Evolutionary conservation across 2,113 vertebrate species (phyloP).

Genomic region (Paralichthys olivaceus): DNA sequence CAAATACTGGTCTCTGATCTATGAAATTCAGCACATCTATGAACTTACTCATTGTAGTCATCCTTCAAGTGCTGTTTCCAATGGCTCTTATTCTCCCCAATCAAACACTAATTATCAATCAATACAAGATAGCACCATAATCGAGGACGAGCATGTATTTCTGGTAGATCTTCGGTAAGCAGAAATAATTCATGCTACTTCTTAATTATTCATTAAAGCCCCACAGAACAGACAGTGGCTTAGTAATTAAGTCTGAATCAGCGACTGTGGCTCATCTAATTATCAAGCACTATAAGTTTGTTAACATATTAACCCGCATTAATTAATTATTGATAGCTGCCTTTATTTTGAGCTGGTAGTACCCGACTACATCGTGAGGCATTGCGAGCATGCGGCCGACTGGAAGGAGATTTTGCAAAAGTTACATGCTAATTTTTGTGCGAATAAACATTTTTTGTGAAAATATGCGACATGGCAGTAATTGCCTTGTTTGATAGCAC

Average conservation of each 20-base stretch:
- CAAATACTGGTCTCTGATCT: constrained; percentile 16
- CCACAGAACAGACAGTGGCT: constrained; percentile 73
- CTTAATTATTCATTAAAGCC: constrained; percentile 79
- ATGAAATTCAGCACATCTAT: background rate
- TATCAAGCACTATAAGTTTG: constrained; percentile 78
- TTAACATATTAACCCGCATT: constrained; percentile 79
- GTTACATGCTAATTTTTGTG: constrained; percentile 53
- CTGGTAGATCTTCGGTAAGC: constrained; percentile 65
- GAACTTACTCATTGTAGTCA: background rate
- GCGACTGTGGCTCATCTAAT: constrained; percentile 78
- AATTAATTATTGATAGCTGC: constrained; percentile 77
- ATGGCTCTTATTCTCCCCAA: constrained; percentile 28
- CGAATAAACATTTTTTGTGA: constrained; percentile 53
- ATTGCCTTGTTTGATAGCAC: constrained; percentile 77
- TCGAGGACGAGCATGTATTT: constrained; percentile 55
- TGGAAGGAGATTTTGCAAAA: constrained; percentile 38
- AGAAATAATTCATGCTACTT: constrained; percentile 76
- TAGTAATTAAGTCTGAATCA: constrained; percentile 79
- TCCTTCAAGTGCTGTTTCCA: constrained; percentile 6
- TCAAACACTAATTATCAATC: constrained; percentile 59
- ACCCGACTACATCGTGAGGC: constrained; percentile 16
- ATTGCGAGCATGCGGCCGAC: background rate
- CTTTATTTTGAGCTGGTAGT: constrained; percentile 39
- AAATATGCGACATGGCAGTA: constrained; percentile 68
- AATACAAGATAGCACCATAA: constrained; percentile 46